A percentile compares a stretch with the other conserved stretches of the same genome.
These are phyloP conservation scores for Theristicus caerulescens DNA, from an alignment of 2,113 vertebrate species.

Conservation along the genomic window DNA sequence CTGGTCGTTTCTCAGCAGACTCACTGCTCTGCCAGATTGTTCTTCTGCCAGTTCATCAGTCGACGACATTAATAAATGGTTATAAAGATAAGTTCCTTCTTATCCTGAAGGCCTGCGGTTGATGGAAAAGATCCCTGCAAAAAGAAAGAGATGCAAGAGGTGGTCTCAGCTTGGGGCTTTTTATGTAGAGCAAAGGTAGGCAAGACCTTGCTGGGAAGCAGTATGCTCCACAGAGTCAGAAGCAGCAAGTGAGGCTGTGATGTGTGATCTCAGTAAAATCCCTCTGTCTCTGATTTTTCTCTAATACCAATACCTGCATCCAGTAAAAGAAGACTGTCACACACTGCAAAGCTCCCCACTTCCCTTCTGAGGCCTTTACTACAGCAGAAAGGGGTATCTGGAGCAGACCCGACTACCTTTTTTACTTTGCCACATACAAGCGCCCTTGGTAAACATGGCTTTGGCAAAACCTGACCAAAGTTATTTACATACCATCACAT, in stretches of 20 bases:
- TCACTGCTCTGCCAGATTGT: background rate
- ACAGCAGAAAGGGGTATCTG: background rate
- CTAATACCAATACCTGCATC: background rate
- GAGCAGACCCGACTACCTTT: background rate
- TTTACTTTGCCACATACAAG: background rate
- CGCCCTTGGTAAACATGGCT: background rate
- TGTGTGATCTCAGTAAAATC: background rate
- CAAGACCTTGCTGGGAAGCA: background rate
- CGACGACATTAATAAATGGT: constrained; percentile 22
- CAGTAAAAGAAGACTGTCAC: background rate
- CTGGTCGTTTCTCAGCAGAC: constrained; percentile 36
- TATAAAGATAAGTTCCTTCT: constrained; percentile 46
- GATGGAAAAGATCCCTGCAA: constrained; percentile 13
- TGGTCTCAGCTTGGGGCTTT: background rate
- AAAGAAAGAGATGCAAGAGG: background rate
- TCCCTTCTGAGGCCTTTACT: background rate
- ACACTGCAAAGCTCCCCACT: background rate
- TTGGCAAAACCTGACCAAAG: background rate
- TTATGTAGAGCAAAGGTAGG: background rate
- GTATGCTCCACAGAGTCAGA: background rate
- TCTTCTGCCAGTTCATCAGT: constrained; percentile 41
- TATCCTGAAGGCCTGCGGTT: constrained; percentile 10
- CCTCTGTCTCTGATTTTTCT: background rate
- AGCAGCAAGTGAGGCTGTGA: background rate
- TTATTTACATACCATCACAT: background rate